phyloP scores from a whole-genome alignment of 2,113 vertebrate genomes.

The Carettochelys insculpta region DNA sequence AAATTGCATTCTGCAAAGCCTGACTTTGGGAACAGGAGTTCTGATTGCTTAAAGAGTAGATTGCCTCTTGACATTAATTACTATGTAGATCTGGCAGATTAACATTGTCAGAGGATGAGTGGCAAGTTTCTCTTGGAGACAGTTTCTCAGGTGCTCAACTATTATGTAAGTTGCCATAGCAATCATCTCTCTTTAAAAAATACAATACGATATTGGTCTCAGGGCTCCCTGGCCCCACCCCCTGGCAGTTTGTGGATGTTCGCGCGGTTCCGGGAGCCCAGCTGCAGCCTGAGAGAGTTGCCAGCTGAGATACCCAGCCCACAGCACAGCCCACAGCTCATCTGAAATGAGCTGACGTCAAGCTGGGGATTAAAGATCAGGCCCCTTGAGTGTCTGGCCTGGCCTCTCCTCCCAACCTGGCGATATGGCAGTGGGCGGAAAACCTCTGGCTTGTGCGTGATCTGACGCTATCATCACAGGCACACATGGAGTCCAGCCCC shows the following conservation, averaged over 20 bases:
- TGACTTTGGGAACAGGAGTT: constrained; percentile 44
- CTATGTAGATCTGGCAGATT: constrained; percentile 72
- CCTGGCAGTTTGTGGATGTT: not conserved
- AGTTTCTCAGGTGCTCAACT: constrained; percentile 30
- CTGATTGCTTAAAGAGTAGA: constrained; percentile 69
- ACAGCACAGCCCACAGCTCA: no score
- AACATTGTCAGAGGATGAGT: constrained; percentile 67
- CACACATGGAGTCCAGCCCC: not conserved
- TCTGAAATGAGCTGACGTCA: not conserved
- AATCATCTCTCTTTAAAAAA: constrained; percentile 32
- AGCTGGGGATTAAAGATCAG: not conserved
- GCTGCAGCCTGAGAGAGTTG: not conserved
- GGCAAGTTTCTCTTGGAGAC: constrained; percentile 59
- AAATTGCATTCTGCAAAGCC: constrained; percentile 4
- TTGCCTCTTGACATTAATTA: constrained; percentile 78
- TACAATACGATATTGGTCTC: not conserved
- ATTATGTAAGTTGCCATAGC: constrained; percentile 67
- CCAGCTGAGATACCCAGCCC: not conserved
- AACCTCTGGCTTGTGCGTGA: not conserved
- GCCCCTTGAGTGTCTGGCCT: no score
- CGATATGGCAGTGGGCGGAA: not conserved
- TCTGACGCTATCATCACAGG: not conserved
- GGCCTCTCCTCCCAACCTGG: not conserved
- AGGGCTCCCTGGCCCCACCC: not conserved
- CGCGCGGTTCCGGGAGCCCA: not conserved